Percentiles rank a stretch among this genome's conserved stretches.
These are phyloP conservation scores for Epinotia nisella DNA, from an alignment of 2,888 invertebrate genomes.

Conservation along the genomic window DNA sequence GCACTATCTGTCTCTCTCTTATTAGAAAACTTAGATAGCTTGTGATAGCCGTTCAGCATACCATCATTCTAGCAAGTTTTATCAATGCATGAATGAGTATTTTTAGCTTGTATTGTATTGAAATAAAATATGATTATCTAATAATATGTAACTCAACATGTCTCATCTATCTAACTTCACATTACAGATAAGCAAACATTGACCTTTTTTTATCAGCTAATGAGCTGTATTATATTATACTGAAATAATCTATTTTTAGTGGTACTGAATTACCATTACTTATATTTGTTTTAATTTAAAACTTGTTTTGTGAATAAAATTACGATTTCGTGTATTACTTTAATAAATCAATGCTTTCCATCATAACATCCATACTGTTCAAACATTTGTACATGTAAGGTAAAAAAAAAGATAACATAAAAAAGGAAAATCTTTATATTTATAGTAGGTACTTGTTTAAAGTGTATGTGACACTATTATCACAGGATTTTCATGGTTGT, in stretches of 20 bases:
- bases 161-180: slow-evolving; percentile 1
- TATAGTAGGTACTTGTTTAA: slow-evolving; percentile 61
- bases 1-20: too few relatives aligned
- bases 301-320: slow-evolving; percentile 8
- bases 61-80: too few relatives aligned
- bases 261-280: neutral
- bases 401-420: slow-evolving; percentile 60
- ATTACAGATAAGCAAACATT: slow-evolving; percentile 37
- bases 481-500: slow-evolving; percentile 77
- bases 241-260: neutral
- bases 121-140: neutral
- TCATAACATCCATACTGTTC: slow-evolving; percentile 15
- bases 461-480: slow-evolving; percentile 81
- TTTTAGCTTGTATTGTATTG: neutral
- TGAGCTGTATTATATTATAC: neutral
- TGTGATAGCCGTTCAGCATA: too few relatives aligned
- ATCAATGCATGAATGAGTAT: neutral
- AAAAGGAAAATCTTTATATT: slow-evolving; percentile 75
- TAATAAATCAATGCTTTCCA: slow-evolving; percentile 8
- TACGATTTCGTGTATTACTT: neutral
- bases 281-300: neutral
- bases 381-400: slow-evolving; percentile 10
- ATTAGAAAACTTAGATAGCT: too few relatives aligned
- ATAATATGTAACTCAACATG: neutral
- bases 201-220: slow-evolving; percentile 36